Conservation (phyloP, 2,113 vertebrate genomes). For the Platichthys stellatus region DNA sequence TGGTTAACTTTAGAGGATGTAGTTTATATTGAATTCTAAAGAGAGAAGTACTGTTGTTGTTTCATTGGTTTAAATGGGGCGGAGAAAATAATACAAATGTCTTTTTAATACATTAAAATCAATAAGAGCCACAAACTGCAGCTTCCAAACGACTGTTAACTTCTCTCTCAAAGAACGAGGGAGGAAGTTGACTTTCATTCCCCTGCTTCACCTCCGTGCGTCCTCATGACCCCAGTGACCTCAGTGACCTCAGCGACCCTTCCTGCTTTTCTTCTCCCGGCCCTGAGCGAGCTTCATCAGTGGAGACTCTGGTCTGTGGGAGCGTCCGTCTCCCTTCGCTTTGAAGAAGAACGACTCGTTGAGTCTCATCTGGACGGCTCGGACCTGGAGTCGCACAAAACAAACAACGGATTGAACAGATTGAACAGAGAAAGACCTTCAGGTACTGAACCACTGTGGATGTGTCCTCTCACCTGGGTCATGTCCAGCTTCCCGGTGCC, state of each 20-base stretch:
- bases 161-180: background rate
- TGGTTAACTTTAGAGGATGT: no score
- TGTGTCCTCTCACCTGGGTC: constrained; percentile 59
- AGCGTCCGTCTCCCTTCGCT: constrained; percentile 73
- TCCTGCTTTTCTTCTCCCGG: constrained; percentile 52
- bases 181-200: background rate
- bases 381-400: constrained; percentile 45
- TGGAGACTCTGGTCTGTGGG: constrained; percentile 71
- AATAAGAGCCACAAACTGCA: no score
- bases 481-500: constrained; percentile 55
- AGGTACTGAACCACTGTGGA: no score
- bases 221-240: background rate
- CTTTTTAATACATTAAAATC: no score
- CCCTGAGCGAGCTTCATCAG: constrained; percentile 75
- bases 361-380: constrained; percentile 79
- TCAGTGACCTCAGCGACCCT: constrained; percentile 22
- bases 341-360: constrained; percentile 85
- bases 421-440: no score
- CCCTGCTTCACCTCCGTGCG: background rate
- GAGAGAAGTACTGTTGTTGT: no score
- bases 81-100: no score
- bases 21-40: no score
- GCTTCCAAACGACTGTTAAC: background rate
- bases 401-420: no score
- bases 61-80: no score